Percentiles rank a stretch among this genome's conserved stretches.
These are phyloP conservation scores for Euzetes globulus DNA, from an alignment of 2,888 invertebrate species.

Conservation along the genomic window DNA sequence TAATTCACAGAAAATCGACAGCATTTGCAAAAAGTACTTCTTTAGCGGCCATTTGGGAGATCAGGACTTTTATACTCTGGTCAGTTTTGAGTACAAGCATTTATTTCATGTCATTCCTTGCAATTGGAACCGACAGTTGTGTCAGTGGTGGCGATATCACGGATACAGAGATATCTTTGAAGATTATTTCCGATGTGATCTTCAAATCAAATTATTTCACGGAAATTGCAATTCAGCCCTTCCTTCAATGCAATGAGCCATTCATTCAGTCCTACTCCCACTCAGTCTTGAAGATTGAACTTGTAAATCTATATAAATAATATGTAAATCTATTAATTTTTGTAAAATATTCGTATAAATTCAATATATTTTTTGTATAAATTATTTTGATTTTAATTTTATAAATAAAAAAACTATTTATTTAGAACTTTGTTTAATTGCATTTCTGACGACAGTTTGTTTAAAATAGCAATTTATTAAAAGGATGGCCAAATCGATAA, in stretches of 20 bases:
- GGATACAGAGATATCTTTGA: slow-evolving; percentile 54
- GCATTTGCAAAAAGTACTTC: slow-evolving; percentile 47
- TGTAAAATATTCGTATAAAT: no score
- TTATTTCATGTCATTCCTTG: slow-evolving; percentile 66
- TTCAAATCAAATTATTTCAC: slow-evolving; percentile 61
- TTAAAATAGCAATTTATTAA: no score
- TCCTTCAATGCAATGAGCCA: slow-evolving; percentile 16
- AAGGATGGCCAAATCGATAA: no score
- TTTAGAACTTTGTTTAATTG: no score
- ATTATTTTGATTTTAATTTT: no score
- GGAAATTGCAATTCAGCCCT: slow-evolving; percentile 53
- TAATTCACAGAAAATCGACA: slow-evolving; percentile 43
- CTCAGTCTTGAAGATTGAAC: no score
- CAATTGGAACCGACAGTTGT: slow-evolving; percentile 71
- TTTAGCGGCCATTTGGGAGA: slow-evolving; percentile 65
- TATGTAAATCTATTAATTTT: no score
- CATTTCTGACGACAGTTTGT: no score
- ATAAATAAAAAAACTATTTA: no score
- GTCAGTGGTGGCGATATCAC: slow-evolving; percentile 63
- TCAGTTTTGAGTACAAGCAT: slow-evolving; percentile 60
- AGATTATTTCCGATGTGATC: slow-evolving; percentile 61
- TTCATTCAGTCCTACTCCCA: no score
- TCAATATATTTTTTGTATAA: no score
- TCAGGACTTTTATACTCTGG: slow-evolving; percentile 69
- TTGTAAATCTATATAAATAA: no score